These are phyloP conservation scores for Heliconius charithonia DNA, from an alignment of 2,888 invertebrate species.

Conservation along the genomic window DNA sequence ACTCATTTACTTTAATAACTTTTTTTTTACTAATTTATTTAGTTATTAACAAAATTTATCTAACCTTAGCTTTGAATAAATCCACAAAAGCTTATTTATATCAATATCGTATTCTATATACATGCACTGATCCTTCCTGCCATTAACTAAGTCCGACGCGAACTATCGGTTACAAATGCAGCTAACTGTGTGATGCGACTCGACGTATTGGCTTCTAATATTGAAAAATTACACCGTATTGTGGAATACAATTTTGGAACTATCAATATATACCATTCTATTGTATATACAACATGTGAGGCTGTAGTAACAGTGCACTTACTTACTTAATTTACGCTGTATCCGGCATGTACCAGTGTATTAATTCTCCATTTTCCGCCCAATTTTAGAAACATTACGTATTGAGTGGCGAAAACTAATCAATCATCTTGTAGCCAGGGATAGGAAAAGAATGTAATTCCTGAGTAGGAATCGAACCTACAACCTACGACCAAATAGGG, in stretches of 20 bases:
- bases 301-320: too few species aligned
- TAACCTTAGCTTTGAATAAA: not conserved
- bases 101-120: not conserved
- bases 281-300: too few species aligned
- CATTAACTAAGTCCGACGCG: conserved; percentile 39
- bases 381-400: too few species aligned
- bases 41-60: not conserved
- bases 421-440: too few species aligned
- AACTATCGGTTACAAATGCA: conserved; percentile 36
- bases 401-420: too few species aligned
- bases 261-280: not conserved
- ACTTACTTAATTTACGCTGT: too few species aligned
- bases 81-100: not conserved
- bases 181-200: conserved; percentile 36
- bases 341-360: too few species aligned
- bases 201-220: conserved; percentile 51
- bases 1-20: too few species aligned
- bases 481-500: not conserved
- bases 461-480: too few species aligned
- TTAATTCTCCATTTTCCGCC: too few species aligned
- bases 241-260: not conserved
- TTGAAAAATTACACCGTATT: not conserved
- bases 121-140: conserved; percentile 6
- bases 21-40: too few species aligned
- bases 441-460: not conserved